These are phyloP conservation scores for Rhagophthalmus giganteus DNA, from an alignment of 2,888 invertebrate species.

Conservation along the genomic window DNA sequence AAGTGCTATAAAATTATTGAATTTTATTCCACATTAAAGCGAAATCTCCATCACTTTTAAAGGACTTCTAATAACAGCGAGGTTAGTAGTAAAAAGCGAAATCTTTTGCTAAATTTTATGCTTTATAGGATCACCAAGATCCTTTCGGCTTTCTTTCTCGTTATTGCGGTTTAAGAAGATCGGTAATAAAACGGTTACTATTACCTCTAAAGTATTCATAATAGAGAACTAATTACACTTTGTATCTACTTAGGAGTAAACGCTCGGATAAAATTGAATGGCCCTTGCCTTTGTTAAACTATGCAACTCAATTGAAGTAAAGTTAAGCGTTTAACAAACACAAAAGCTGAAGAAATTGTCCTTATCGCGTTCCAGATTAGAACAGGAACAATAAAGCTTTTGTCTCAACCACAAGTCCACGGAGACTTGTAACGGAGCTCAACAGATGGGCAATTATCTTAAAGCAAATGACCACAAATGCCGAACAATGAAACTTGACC, in stretches of 20 bases:
- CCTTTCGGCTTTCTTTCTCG: background rate
- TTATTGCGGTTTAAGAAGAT: background rate
- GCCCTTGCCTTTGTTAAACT: conserved; percentile 18
- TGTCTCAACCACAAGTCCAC: conserved; percentile 21
- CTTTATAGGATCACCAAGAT: conserved; percentile 11
- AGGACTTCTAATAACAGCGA: conserved; percentile 21
- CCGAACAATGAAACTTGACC: conserved; percentile 24
- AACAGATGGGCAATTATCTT: conserved; percentile 32
- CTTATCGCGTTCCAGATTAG: conserved; percentile 32
- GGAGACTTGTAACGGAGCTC: conserved; percentile 24
- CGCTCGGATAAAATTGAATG: conserved; percentile 26
- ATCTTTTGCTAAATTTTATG: conserved; percentile 16
- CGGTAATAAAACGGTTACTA: background rate
- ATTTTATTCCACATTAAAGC: conserved; percentile 49
- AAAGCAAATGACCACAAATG: conserved; percentile 27
- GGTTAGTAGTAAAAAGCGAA: conserved; percentile 20
- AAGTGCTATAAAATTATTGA: conserved; percentile 54
- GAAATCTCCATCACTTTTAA: conserved; percentile 25
- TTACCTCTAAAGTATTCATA: conserved; percentile 5
- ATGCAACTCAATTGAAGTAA: conserved; percentile 20
- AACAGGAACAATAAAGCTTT: conserved; percentile 25
- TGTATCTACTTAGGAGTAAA: conserved; percentile 21
- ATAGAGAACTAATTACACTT: conserved; percentile 17
- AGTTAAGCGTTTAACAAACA: conserved; percentile 30
- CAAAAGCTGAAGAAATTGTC: conserved; percentile 32